phyloP scores from a whole-genome alignment of 1,140 invertebrate genomes.

The Amyelois transitella region DNA sequence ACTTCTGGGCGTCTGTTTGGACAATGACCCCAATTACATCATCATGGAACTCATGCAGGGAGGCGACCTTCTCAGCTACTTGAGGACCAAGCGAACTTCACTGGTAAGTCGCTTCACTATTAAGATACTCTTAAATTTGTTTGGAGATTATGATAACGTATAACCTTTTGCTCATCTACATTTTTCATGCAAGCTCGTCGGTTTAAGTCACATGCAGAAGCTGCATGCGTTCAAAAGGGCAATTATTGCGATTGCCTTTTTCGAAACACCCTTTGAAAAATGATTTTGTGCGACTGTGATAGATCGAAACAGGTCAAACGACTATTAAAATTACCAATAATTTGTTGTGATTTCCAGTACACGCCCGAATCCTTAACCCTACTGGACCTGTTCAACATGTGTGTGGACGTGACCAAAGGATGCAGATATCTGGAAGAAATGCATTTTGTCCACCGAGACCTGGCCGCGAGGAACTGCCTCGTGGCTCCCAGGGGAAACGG shows the following conservation, averaged over 20 bases:
- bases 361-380: conserved; percentile 79
- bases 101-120: conserved; percentile 69
- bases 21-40: conserved; percentile 93
- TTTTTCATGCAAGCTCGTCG: too few species aligned
- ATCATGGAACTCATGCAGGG: conserved; percentile 98
- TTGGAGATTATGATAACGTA: neutral
- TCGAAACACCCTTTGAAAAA: too few species aligned
- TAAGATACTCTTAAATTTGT: conserved; percentile 1
- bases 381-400: conserved; percentile 91
- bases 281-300: too few species aligned
- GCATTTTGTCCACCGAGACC: conserved; percentile 97
- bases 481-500: conserved; percentile 81
- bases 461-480: conserved; percentile 95
- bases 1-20: conserved; percentile 94
- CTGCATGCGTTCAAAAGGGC: too few species aligned
- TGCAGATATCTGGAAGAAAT: conserved; percentile 95
- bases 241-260: too few species aligned
- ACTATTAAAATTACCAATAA: too few species aligned
- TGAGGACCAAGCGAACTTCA: conserved; percentile 84
- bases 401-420: conserved; percentile 94
- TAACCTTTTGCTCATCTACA: too few species aligned
- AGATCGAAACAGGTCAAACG: too few species aligned
- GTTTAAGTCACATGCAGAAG: too few species aligned
- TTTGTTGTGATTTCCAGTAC: conserved; percentile 53
- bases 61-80: conserved; percentile 93